A percentile compares a stretch with the other conserved stretches of the same genome.
Evolutionary conservation across 2,113 vertebrate species (phyloP).

Genomic region (Phylloscopus whistleri): DNA sequence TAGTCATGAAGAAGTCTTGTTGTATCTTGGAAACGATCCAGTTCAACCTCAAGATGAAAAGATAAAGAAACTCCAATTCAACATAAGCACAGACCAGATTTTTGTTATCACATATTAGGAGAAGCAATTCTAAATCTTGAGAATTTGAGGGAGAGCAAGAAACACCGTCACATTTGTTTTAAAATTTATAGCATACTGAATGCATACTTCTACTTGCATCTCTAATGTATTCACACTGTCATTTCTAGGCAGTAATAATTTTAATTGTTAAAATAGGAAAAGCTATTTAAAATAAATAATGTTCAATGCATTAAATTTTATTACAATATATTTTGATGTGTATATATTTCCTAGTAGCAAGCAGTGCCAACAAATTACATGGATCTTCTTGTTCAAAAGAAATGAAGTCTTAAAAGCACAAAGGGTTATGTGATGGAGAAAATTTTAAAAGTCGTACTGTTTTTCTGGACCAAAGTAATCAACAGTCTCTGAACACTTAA

Average conservation of each 20-base stretch:
- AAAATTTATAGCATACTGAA: not conserved
- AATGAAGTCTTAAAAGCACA: not conserved
- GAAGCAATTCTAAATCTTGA: not conserved
- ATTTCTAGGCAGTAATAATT: not conserved
- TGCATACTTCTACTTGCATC: not conserved
- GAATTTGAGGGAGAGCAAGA: not conserved
- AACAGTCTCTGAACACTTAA: not conserved
- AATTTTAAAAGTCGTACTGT: not conserved
- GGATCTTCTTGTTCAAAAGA: not conserved
- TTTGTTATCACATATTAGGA: not conserved
- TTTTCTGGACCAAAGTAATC: not conserved
- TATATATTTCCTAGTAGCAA: not conserved
- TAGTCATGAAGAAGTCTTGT: conserved; percentile 82
- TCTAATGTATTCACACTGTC: not conserved
- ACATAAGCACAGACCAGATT: not conserved
- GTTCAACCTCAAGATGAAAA: conserved; percentile 78
- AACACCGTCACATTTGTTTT: not conserved
- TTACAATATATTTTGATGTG: not conserved
- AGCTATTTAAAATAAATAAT: not conserved
- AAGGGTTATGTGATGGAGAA: not conserved
- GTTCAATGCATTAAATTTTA: not conserved
- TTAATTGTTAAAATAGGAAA: not conserved
- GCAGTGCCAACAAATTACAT: not conserved
- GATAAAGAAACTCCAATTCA: not conserved
- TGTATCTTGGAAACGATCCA: conserved; percentile 87